These are phyloP conservation scores for Bubo scandiacus DNA, from an alignment of 2,113 vertebrate species.

Conservation along the genomic window DNA sequence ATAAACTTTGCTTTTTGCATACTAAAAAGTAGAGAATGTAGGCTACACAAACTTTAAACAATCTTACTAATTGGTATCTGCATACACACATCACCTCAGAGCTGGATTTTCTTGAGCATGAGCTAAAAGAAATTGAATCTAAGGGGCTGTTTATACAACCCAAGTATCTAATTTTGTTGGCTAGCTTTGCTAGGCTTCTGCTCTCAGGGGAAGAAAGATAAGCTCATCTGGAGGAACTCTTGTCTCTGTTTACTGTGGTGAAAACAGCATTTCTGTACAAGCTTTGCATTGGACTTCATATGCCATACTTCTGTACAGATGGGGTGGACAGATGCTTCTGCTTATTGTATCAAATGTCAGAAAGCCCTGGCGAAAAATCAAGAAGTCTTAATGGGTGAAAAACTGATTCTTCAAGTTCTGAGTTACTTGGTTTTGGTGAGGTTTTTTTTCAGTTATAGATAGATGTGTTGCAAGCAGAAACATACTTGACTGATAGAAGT, in stretches of 20 bases:
- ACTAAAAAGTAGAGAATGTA: background rate
- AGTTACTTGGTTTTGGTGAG: background rate
- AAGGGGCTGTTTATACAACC: background rate
- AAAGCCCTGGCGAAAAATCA: background rate
- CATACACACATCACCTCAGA: background rate
- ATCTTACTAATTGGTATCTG: background rate
- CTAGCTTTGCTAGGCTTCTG: background rate
- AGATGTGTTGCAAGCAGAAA: background rate
- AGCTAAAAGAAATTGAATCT: background rate
- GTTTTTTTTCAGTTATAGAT: background rate
- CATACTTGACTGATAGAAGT: background rate
- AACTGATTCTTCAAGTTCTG: background rate
- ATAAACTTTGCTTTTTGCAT: background rate
- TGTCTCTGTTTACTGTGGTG: background rate
- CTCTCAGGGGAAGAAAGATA: background rate
- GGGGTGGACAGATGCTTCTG: background rate
- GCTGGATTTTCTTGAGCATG: background rate
- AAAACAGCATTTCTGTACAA: background rate
- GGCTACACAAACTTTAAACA: background rate
- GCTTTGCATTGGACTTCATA: background rate
- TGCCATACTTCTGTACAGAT: background rate
- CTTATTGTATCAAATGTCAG: background rate
- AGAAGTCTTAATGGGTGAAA: background rate
- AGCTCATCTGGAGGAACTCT: conserved; percentile 7
- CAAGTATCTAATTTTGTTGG: conserved; percentile 14